A percentile compares a stretch with the other conserved stretches of the same genome.
These are phyloP conservation scores for Pseudomugil tenellus DNA, from an alignment of 2,797 vertebrate genomes.

Conservation along the genomic window DNA sequence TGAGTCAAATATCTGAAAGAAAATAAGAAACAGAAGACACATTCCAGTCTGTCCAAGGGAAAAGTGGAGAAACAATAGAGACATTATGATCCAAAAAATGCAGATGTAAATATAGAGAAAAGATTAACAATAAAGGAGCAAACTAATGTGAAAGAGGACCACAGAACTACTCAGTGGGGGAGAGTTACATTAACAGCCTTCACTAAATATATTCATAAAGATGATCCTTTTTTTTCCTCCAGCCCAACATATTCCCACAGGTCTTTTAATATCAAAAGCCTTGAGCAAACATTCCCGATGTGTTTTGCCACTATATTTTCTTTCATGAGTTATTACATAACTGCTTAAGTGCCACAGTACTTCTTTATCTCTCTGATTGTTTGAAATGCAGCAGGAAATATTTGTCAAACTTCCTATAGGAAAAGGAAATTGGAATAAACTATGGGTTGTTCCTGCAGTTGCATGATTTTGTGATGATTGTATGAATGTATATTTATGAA, in stretches of 20 bases:
- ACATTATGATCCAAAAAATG: constrained; percentile 8
- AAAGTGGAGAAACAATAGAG: constrained; percentile 9
- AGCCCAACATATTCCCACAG: constrained; percentile 10
- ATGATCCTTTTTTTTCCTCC: background rate
- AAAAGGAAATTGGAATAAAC: constrained; percentile 48
- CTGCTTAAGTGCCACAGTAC: constrained; percentile 13
- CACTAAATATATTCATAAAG: constrained; percentile 8
- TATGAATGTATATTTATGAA: constrained; percentile 4
- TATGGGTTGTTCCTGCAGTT: background rate
- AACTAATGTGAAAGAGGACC: background rate
- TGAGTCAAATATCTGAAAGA: constrained; percentile 7
- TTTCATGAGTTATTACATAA: constrained; percentile 46
- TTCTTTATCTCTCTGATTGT: constrained; percentile 25
- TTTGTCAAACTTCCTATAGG: constrained; percentile 47
- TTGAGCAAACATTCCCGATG: constrained; percentile 24
- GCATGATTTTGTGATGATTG: background rate
- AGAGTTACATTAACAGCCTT: constrained; percentile 14
- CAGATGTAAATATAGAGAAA: constrained; percentile 2
- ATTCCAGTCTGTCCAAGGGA: background rate
- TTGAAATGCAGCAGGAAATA: constrained; percentile 42
- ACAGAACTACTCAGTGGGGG: constrained; percentile 12
- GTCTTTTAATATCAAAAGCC: constrained; percentile 25
- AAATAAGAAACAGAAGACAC: constrained; percentile 8
- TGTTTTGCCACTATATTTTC: constrained; percentile 27
- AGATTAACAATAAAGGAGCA: background rate